Evolutionary conservation across 2,888 invertebrate species (phyloP).

Genomic region (Tholera decimalis): DNA sequence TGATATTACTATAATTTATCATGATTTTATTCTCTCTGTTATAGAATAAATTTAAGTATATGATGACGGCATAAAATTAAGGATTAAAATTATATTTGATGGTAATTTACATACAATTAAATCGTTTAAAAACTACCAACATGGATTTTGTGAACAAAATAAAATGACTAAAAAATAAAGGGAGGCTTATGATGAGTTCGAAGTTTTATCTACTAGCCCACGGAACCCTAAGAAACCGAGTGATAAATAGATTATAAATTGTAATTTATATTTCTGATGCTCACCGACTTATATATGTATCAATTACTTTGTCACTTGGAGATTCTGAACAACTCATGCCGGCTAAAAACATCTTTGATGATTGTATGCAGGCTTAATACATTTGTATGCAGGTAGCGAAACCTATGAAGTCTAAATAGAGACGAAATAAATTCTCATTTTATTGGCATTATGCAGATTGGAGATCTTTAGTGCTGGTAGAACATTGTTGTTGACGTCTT

Average conservation of each 20-base stretch:
- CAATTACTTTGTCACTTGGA: constrained; percentile 68
- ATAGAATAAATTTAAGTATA: background rate
- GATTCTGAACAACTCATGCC: constrained; percentile 25
- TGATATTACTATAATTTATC: constrained; percentile 13
- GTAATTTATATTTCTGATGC: constrained; percentile 71
- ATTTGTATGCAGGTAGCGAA: constrained; percentile 32
- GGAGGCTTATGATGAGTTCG: background rate
- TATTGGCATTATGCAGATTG: constrained; percentile 46
- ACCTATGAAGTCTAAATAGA: constrained; percentile 40
- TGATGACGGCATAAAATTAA: background rate
- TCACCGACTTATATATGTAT: constrained; percentile 56
- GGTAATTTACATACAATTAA: background rate
- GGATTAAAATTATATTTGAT: background rate
- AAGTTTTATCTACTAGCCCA: background rate
- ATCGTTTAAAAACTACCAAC: background rate
- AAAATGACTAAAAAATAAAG: background rate
- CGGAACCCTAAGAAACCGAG: constrained; percentile 54
- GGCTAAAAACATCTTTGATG: constrained; percentile 49
- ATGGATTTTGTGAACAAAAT: background rate
- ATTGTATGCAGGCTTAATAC: constrained; percentile 9
- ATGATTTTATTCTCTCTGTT: background rate
- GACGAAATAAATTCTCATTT: constrained; percentile 45
- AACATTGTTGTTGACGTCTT: constrained; percentile 34
- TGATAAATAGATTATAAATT: constrained; percentile 77
- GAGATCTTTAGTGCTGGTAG: constrained; percentile 26